Percentiles rank a stretch among this genome's conserved stretches.
Evolutionary conservation across 1,140 invertebrate species (phyloP).

Genomic region (Cecropterus lyciades): DNA sequence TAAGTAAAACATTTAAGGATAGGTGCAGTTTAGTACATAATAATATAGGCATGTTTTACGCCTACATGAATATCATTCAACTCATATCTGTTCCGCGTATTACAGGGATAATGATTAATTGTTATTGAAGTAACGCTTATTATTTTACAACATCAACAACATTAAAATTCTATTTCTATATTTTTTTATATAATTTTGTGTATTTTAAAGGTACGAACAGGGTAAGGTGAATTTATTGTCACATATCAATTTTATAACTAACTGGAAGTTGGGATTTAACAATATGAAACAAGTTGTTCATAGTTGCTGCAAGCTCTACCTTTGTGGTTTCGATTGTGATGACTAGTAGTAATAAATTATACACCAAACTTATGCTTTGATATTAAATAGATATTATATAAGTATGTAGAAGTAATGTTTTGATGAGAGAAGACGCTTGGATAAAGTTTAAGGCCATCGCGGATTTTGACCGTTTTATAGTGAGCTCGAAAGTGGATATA

Average conservation of each 20-base stretch:
- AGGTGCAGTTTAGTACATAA: too few relatives aligned
- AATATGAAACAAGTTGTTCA: not conserved
- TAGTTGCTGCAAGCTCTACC: too few relatives aligned
- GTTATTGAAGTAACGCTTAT: not conserved
- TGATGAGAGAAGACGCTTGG: too few relatives aligned
- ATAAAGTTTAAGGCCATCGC: too few relatives aligned
- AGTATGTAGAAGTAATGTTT: too few relatives aligned
- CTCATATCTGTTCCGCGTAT: not conserved
- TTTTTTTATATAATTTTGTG: constrained; percentile 31
- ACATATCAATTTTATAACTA: constrained; percentile 44
- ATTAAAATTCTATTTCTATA: constrained; percentile 29
- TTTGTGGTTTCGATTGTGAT: constrained; percentile 4
- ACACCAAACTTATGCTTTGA: not conserved
- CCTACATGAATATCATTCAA: not conserved
- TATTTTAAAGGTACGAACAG: constrained; percentile 32
- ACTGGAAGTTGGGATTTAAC: constrained; percentile 39
- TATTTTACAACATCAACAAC: constrained; percentile 12
- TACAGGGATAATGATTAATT: too few relatives aligned
- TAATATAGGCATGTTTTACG: too few relatives aligned
- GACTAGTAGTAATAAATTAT: not conserved
- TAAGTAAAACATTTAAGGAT: too few relatives aligned
- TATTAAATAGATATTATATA: too few relatives aligned
- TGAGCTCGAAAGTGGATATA: too few relatives aligned
- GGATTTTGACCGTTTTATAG: too few relatives aligned
- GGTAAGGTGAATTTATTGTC: constrained; percentile 52